A percentile compares a stretch with the other conserved stretches of the same genome.
phyloP scores from a whole-genome alignment of 1,140 invertebrate genomes.

The Microplitis mediator region DNA sequence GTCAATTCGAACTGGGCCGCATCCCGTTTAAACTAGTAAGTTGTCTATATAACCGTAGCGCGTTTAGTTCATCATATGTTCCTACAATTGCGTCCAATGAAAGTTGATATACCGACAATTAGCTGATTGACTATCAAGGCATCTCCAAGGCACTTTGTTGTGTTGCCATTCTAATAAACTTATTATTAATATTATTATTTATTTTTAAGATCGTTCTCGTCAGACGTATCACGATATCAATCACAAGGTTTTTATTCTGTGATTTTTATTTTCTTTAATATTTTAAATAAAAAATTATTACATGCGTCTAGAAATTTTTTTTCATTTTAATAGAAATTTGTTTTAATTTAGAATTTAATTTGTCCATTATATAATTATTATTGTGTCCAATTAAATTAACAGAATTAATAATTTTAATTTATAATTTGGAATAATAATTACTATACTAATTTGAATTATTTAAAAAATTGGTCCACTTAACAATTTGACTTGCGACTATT shows the following conservation, averaged over 20 bases:
- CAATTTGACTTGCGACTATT: neutral
- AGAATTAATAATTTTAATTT: too few species aligned
- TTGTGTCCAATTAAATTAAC: too few species aligned
- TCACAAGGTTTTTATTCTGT: neutral
- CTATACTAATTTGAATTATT: too few species aligned
- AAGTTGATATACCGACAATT: constrained; percentile 54
- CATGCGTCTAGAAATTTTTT: too few species aligned
- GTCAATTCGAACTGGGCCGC: constrained; percentile 39
- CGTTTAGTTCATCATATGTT: constrained; percentile 38
- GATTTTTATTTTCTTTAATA: neutral
- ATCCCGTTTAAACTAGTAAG: constrained; percentile 47
- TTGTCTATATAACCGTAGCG: constrained; percentile 38
- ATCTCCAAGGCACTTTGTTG: constrained; percentile 7
- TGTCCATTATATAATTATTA: too few species aligned
- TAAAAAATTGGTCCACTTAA: too few species aligned
- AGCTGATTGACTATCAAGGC: constrained; percentile 51
- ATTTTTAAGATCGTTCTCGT: neutral
- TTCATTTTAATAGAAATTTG: too few species aligned
- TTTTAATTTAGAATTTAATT: too few species aligned
- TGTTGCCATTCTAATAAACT: neutral
- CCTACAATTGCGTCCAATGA: constrained; percentile 52
- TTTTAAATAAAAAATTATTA: too few species aligned
- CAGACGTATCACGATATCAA: neutral
- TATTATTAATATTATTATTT: neutral
- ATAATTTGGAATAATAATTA: too few species aligned